These are phyloP conservation scores for Sterrhoptilus dennistouni DNA, from an alignment of 2,113 vertebrate genomes.

Conservation along the genomic window DNA sequence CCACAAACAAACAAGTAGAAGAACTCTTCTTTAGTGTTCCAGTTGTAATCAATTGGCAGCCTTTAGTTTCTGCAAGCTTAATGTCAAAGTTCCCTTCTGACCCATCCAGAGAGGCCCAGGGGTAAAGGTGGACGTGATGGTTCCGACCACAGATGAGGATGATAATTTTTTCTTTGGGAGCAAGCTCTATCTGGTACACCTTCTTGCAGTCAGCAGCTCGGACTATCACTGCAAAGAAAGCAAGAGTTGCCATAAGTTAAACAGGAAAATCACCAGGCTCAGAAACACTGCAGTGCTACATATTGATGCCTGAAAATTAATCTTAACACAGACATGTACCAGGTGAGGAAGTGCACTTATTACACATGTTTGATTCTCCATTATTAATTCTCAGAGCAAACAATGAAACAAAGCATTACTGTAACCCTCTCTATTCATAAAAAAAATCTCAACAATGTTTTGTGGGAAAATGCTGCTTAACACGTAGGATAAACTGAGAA, in stretches of 20 bases:
- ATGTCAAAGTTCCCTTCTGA: constrained; percentile 83
- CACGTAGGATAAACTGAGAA: background rate
- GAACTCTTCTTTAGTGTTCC: constrained; percentile 79
- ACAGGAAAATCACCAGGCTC: background rate
- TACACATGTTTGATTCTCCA: fast-evolving
- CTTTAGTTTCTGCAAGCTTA: constrained; percentile 92
- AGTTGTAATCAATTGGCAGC: constrained; percentile 88
- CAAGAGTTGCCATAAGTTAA: background rate
- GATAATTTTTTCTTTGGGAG: constrained; percentile 87
- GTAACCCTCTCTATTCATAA: background rate
- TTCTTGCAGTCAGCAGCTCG: constrained; percentile 94
- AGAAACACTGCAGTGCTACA: background rate
- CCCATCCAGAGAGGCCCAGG: constrained; percentile 90
- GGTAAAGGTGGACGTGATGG: constrained; percentile 89
- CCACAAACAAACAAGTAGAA: constrained; percentile 86
- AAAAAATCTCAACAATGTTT: background rate
- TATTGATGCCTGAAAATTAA: background rate
- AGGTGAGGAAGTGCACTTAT: background rate
- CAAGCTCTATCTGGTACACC: constrained; percentile 91
- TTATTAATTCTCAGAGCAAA: background rate
- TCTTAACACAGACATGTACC: background rate
- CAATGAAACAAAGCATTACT: background rate
- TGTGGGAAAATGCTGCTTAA: background rate
- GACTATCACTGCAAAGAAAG: constrained; percentile 84
- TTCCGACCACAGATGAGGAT: constrained; percentile 89